Conservation (phyloP, 2,797 vertebrate species). For the Aerospiza tachiro region DNA sequence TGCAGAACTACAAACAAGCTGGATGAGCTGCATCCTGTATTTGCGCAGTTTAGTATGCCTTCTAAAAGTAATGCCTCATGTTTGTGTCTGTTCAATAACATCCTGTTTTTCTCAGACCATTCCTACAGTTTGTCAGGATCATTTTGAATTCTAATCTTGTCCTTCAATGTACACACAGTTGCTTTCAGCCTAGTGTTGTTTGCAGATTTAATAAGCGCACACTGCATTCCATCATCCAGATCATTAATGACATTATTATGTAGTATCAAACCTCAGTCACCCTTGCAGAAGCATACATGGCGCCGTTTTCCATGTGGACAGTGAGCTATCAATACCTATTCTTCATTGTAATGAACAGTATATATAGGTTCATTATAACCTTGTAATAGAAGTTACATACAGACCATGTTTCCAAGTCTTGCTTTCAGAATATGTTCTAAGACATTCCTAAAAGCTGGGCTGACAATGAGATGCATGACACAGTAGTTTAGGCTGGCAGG, state of each 20-base stretch:
- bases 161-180: background rate
- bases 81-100: background rate
- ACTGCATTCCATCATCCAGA: background rate
- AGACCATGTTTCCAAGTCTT: background rate
- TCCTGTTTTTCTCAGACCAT: constrained; percentile 6
- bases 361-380: background rate
- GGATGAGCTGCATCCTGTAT: background rate
- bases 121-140: background rate
- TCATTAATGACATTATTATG: constrained; percentile 14
- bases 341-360: background rate
- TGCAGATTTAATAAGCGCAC: constrained; percentile 33
- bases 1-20: background rate
- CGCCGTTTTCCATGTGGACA: background rate
- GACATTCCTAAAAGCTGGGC: background rate
- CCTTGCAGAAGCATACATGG: background rate
- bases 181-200: constrained; percentile 7
- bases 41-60: background rate
- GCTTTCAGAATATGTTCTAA: background rate
- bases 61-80: background rate
- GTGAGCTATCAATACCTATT: background rate
- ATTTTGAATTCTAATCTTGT: constrained; percentile 33
- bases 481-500: background rate
- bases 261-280: background rate
- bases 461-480: background rate
- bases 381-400: background rate